Base-by-base conservation (phyloP, 2,888 invertebrate species). In the Ommatoiulus sabulosus region DNA sequence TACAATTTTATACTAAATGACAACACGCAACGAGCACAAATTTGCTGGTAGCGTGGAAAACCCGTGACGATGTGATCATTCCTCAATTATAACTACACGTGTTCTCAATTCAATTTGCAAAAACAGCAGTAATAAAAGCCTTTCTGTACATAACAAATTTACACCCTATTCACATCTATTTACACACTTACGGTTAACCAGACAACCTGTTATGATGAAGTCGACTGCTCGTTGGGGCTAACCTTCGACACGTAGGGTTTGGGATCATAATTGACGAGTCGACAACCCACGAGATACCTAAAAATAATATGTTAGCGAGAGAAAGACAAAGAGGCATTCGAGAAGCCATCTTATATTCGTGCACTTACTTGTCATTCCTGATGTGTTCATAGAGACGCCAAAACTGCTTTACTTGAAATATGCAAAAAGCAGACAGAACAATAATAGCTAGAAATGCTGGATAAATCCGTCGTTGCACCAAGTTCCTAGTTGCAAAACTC, bases 341-440 rank as follows among this genome's bases (percentile, higher is more conserved):
- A 35, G 85, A 88, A 87, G 86, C 86, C 17, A 88, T 87, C 2
- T 46, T n/a, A 48, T 24, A 89, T n/a, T n/a, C 6, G 63, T 72
- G 1, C 43, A 80, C 87, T 92, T 91, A 99, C 94, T 99, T 99
- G 93, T 99, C 99, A 93, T 99, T 99, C 93, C 99, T 98, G 92
- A 99, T 99, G 93, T 98, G 98, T 92, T 99, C 97, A 93, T 99
- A 99, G 24, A 99, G 94, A 91, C 97, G 97, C 91, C 95, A 96
- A 93, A 99, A 97, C 92, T 99, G 99, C 89, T 96, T 95, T 89
- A 98, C 95, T 94, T 99, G 97, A 92, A 98, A 96, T 90, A 95
- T 94, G 89, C 97, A 94, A 90, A 98, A 94, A 87, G 95, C 94
- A 88, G 95, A 93, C 87, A 96, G 93, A 88, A 96, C 93, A 87